phyloP scores from a whole-genome alignment of 2,888 invertebrate genomes.

The Pammene fasciana region DNA sequence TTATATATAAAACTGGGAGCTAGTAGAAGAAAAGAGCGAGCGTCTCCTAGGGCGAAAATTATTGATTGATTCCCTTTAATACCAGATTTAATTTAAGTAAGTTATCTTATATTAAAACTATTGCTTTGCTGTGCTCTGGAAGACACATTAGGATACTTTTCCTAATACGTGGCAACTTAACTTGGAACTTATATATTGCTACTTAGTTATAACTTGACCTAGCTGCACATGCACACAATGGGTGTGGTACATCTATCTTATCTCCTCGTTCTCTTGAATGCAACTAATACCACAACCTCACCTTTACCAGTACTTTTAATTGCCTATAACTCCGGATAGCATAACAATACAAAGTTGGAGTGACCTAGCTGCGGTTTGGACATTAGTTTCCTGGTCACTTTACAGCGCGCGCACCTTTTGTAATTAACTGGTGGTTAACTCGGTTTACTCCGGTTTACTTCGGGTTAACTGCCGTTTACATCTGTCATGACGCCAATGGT shows the following conservation, averaged over 20 bases:
- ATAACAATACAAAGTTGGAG: slow-evolving; percentile 36
- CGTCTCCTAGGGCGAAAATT: too few species aligned
- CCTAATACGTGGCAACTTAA: too few species aligned
- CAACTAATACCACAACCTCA: slow-evolving; percentile 22
- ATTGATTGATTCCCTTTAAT: too few species aligned
- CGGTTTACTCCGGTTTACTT: slow-evolving; percentile 45
- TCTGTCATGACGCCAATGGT: slow-evolving; percentile 63
- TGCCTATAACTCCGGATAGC: slow-evolving; percentile 39
- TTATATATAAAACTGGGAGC: too few species aligned
- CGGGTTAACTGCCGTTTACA: slow-evolving; percentile 65
- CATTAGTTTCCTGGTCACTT: slow-evolving; percentile 73
- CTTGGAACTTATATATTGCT: neutral
- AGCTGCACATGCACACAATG: slow-evolving; percentile 5
- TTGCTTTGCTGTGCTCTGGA: too few species aligned
- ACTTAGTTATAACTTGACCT: slow-evolving; percentile 7
- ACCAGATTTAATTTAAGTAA: too few species aligned
- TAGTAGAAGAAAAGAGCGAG: too few species aligned
- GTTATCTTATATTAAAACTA: too few species aligned
- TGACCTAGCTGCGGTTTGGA: slow-evolving; percentile 75
- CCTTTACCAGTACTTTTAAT: slow-evolving; percentile 39
- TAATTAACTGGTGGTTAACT: slow-evolving; percentile 73
- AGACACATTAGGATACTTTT: too few species aligned
- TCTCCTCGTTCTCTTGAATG: slow-evolving; percentile 1
- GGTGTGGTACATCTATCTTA: slow-evolving; percentile 6
- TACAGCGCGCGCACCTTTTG: slow-evolving; percentile 59